Evolutionary conservation across 37 sponge, comb jelly and placozoan genomes (phyloP).

Genomic region (Spongilla lacustris): DNA sequence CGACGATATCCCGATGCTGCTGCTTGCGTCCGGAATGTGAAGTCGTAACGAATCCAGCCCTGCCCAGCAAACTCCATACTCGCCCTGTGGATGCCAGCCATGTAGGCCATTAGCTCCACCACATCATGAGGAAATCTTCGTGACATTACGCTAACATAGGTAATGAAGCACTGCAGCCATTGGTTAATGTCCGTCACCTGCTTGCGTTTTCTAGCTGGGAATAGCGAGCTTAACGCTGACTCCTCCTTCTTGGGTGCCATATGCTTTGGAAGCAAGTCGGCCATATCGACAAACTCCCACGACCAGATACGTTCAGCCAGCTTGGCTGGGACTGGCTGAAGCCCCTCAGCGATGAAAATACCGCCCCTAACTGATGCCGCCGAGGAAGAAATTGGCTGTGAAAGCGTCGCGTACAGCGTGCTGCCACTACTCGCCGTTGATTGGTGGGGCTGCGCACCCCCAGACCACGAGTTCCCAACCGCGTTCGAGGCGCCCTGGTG

Average conservation of each 20-base stretch:
- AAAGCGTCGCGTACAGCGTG: no score
- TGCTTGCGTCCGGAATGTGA: slow-evolving; percentile 7
- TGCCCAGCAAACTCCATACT: slow-evolving; percentile 15
- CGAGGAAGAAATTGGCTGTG: no score
- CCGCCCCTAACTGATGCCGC: neutral
- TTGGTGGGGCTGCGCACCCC: no score
- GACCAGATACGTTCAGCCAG: no score
- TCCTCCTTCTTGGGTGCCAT: neutral
- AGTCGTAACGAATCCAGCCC: slow-evolving; percentile 21
- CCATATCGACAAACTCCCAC: neutral
- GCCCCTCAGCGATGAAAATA: neutral
- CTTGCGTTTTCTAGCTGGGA: neutral
- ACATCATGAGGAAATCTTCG: neutral
- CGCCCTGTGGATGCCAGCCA: neutral
- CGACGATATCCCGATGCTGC: neutral
- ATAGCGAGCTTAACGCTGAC: neutral
- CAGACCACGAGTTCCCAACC: no score
- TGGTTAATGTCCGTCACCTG: no score
- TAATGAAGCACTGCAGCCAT: no score
- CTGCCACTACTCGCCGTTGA: no score
- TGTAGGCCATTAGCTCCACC: neutral
- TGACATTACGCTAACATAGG: no score
- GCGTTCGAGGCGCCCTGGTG: no score
- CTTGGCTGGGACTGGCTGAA: no score
- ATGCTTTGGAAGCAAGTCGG: neutral